Evolutionary conservation across 2,888 invertebrate genomes (phyloP).

Genomic region (Andrena marginata): DNA sequence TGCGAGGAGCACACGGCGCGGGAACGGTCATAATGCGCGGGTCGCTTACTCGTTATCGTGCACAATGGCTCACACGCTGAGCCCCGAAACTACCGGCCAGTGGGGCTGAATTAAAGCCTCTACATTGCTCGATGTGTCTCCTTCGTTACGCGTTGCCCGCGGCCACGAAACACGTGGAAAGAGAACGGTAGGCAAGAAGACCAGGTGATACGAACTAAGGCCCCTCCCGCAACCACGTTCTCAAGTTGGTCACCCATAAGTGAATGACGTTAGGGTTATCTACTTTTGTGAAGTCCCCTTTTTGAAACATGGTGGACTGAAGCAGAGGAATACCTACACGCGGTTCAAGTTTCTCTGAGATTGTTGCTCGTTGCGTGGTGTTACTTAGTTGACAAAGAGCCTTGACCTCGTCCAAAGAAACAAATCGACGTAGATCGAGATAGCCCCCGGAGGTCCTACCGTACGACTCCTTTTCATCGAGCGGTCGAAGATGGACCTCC

Average conservation of each 20-base stretch:
- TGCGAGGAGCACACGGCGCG: slow-evolving; percentile 47
- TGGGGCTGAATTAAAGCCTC: slow-evolving; percentile 62
- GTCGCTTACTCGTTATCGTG: slow-evolving; percentile 70
- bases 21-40: slow-evolving; percentile 54
- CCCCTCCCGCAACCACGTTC: not conserved
- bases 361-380: not conserved
- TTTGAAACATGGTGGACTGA: too few species aligned
- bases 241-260: too few species aligned
- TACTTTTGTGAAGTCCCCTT: too few species aligned
- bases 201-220: not conserved
- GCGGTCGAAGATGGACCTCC: slow-evolving; percentile 38
- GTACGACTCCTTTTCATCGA: slow-evolving; percentile 31
- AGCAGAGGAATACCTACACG: too few species aligned
- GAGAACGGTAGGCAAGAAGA: slow-evolving; percentile 2
- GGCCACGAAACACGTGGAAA: slow-evolving; percentile 12
- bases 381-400: not conserved
- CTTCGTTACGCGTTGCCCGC: slow-evolving; percentile 18
- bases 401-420: slow-evolving; percentile 10
- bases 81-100: slow-evolving; percentile 68
- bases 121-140: slow-evolving; percentile 18
- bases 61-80: slow-evolving; percentile 74
- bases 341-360: not conserved
- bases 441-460: slow-evolving; percentile 12
- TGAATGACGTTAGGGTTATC: too few species aligned
- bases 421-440: slow-evolving; percentile 44